Conservation (phyloP, 2,888 invertebrate species). For the Diaperis boleti region DNA sequence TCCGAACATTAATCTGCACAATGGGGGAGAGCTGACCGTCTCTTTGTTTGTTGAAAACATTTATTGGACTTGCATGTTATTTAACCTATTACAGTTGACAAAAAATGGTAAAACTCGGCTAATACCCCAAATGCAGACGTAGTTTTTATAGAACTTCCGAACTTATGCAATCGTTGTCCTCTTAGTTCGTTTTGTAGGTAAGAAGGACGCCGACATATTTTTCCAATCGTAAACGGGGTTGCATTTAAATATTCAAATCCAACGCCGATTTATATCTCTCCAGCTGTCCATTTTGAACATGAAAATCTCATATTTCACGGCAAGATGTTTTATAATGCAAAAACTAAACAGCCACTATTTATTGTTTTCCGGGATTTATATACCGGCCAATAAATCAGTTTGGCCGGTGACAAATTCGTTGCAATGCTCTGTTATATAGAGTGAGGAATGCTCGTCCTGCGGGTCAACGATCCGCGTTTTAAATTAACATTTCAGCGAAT, state of each 20-base stretch:
- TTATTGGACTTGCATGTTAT: too few species aligned
- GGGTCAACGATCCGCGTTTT: conserved; percentile 34
- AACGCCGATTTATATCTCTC: conserved; percentile 45
- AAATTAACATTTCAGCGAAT: conserved; percentile 37
- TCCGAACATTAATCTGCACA: too few species aligned
- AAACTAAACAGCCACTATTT: conserved; percentile 38
- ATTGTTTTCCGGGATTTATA: conserved; percentile 37
- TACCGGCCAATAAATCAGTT: conserved; percentile 36
- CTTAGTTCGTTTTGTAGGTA: neutral
- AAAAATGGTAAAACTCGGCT: too few species aligned
- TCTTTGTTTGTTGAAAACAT: too few species aligned
- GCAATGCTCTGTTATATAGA: conserved; percentile 17
- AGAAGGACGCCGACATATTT: conserved; percentile 36
- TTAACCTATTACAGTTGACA: too few species aligned
- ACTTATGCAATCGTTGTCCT: neutral
- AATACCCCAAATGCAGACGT: too few species aligned
- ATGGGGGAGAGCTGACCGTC: too few species aligned
- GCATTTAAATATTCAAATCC: conserved; percentile 48
- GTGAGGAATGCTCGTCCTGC: conserved; percentile 16
- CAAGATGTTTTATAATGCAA: conserved; percentile 39
- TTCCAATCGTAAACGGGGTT: conserved; percentile 32
- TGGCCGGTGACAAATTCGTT: conserved; percentile 33
- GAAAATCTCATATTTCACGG: conserved; percentile 37
- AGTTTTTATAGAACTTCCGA: too few species aligned
- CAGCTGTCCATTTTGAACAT: conserved; percentile 39